Evolutionary conservation across 2,888 invertebrate genomes (phyloP).

Genomic region (Agapetus fuscipes): DNA sequence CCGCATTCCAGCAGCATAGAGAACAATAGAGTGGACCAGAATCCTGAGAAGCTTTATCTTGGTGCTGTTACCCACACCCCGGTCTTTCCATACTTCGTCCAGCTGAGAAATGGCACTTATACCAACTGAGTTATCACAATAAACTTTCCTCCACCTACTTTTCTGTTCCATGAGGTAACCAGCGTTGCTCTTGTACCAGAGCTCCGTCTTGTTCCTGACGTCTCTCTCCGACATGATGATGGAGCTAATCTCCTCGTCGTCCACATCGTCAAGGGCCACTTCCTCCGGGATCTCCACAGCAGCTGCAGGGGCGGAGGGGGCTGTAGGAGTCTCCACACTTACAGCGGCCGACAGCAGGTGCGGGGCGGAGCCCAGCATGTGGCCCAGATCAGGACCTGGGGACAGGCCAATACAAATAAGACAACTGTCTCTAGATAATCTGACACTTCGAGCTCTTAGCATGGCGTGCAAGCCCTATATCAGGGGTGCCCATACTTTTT

Average conservation of each 20-base stretch:
- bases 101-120: no score
- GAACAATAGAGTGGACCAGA: no score
- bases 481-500: no score
- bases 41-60: no score
- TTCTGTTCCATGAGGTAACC: conserved; percentile 77
- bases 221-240: conserved; percentile 80
- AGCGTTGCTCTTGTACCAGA: conserved; percentile 87
- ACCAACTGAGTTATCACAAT: no score
- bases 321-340: no score
- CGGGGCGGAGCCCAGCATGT: conserved; percentile 39
- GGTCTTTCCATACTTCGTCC: no score
- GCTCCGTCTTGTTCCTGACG: conserved; percentile 63
- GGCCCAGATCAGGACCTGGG: conserved; percentile 62
- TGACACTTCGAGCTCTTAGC: no score
- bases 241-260: conserved; percentile 83
- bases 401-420: conserved; percentile 16
- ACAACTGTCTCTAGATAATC: no score
- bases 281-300: conserved; percentile 34
- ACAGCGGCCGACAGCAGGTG: conserved; percentile 23
- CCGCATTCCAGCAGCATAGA: no score
- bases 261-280: conserved; percentile 62
- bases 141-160: conserved; percentile 49
- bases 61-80: no score
- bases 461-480: no score
- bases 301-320: conserved; percentile 27